phyloP scores from a whole-genome alignment of 92 coral and sea anemone species.

The Epizoanthus scotinus region DNA sequence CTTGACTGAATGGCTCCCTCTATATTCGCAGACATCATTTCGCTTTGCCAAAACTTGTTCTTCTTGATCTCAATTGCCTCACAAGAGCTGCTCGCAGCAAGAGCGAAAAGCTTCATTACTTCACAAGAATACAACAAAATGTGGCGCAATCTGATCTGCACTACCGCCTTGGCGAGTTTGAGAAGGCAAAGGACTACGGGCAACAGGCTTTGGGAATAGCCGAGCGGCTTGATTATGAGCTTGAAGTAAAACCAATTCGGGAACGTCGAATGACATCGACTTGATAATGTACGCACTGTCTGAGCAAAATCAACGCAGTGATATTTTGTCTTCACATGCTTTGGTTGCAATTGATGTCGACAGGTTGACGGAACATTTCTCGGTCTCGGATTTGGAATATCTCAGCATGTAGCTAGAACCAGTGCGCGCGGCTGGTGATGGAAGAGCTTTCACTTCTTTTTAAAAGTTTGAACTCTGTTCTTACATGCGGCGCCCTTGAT shows the following conservation, averaged over 20 bases:
- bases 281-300: slow-evolving; percentile 1
- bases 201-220: slow-evolving; percentile 44
- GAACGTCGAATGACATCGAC: slow-evolving; percentile 30
- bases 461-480: too few species aligned
- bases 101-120: slow-evolving; percentile 47
- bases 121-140: slow-evolving; percentile 43
- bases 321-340: not conserved
- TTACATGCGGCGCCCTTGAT: too few species aligned
- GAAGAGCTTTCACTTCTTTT: too few species aligned
- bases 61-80: slow-evolving; percentile 62
- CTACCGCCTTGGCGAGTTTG: slow-evolving; percentile 33
- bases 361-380: not conserved
- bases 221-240: slow-evolving; percentile 35
- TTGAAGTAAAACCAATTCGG: slow-evolving; percentile 46
- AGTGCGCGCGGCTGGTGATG: too few species aligned
- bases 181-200: slow-evolving; percentile 23
- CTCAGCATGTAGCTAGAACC: too few species aligned
- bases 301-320: not conserved
- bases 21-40: slow-evolving; percentile 62
- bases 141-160: slow-evolving; percentile 44
- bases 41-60: slow-evolving; percentile 52
- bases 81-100: slow-evolving; percentile 48
- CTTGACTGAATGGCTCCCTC: slow-evolving; percentile 38
- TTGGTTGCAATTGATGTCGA: slow-evolving; percentile 5
- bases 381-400: too few species aligned